Evolutionary conservation across 2,888 invertebrate genomes (phyloP).

Genomic region (Atethmia centrago): DNA sequence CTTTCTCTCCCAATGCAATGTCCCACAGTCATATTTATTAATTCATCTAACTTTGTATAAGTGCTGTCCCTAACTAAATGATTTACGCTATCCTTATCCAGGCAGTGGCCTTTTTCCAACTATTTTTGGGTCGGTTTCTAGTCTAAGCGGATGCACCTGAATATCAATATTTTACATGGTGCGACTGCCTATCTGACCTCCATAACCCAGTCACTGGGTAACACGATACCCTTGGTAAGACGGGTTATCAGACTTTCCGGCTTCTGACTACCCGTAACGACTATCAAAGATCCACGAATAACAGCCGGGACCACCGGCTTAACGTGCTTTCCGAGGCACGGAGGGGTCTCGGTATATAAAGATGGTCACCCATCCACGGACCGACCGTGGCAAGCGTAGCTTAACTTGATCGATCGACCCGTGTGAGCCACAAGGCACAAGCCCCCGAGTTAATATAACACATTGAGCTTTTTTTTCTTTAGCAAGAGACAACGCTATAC

Average conservation of each 20-base stretch:
- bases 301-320: neutral
- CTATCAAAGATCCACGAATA: neutral
- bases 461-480: too few species aligned
- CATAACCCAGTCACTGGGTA: neutral
- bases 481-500: too few species aligned
- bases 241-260: neutral
- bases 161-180: neutral
- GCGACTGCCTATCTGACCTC: neutral
- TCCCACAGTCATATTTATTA: neutral
- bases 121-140: neutral
- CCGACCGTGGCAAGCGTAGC: neutral
- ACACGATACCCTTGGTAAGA: neutral
- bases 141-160: neutral
- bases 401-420: neutral
- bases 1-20: neutral
- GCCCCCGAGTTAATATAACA: neutral
- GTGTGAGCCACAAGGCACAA: neutral
- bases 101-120: neutral
- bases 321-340: too few species aligned
- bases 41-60: neutral
- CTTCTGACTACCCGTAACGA: too few species aligned
- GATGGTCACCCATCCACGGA: neutral
- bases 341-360: neutral
- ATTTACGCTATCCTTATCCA: slow-evolving; percentile 6
- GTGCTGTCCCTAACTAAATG: neutral